Conservation (phyloP, 2,113 vertebrate genomes). For the Heptranchias perlo region DNA sequence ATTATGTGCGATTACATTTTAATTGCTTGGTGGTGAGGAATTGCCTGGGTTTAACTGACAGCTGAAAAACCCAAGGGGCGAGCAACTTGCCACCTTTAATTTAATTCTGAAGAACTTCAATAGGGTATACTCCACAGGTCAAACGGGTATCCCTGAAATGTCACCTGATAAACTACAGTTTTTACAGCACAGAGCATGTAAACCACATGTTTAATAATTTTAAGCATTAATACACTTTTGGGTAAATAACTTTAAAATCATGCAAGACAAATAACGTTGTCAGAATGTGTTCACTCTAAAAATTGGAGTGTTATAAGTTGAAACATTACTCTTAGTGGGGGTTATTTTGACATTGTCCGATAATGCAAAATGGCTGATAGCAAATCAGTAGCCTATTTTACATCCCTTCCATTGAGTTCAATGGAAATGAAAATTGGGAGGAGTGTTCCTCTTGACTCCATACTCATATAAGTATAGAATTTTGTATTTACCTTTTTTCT, state of each 20-base stretch:
- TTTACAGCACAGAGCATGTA: background rate
- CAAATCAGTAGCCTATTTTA: background rate
- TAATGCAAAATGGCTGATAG: background rate
- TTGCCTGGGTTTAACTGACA: slow-evolving; percentile 9
- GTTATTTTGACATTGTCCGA: background rate
- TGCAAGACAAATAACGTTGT: background rate
- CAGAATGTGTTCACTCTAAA: background rate
- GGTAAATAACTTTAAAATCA: background rate
- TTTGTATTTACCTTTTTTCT: background rate
- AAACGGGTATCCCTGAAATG: slow-evolving; percentile 22
- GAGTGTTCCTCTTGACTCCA: background rate
- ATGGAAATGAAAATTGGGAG: background rate
- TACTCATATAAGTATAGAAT: background rate
- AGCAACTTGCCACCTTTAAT: slow-evolving; percentile 26
- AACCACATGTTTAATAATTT: background rate
- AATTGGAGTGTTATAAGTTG: background rate
- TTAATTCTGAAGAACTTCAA: background rate
- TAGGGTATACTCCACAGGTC: background rate
- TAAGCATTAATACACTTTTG: background rate
- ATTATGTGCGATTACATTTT: slow-evolving; percentile 16
- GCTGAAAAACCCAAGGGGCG: background rate
- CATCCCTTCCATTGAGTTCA: background rate
- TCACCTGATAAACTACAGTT: background rate
- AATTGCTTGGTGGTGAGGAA: slow-evolving; percentile 7
- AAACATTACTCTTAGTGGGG: background rate